Evolutionary conservation across 1,140 invertebrate species (phyloP), one percentile per base, ranked within the genome.

Genomic region (Calosoma granatense): DNA sequence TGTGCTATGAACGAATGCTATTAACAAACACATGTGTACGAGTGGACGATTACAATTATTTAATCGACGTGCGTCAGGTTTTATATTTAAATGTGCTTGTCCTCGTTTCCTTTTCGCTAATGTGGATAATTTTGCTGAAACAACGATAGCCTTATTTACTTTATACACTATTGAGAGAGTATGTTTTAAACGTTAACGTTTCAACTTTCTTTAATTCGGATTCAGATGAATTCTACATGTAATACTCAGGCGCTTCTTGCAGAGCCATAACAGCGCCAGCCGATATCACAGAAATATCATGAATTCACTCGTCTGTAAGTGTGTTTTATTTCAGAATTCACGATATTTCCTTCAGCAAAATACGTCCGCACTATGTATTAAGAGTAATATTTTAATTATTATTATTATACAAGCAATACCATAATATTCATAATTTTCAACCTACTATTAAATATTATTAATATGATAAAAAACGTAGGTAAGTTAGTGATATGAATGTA

Each of bases 41-140:
- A 4, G 41, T 47, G 9, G 9, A 47, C 4, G 6, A 47, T 36
- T 36, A 36, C n/a, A 47, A 47, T 12, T 47, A 47, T 47, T 47
- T 47, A 47, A 17, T 47, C 41, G 41, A 17, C 17, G 41, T 17
- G 15, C 4, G 17, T 47, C n/a, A n/a, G n/a, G 41, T 12, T 47
- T 17, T 47, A 47, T 17, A 12, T 65, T 67, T 67, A 66, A 66
- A 60, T 63, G 23, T 54, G 68, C 68, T 70, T 70, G 63, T 70
- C 68, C 68, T 68, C 56, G 63, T 62, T 56, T 67, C 65, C 62
- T 63, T 47, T 58, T 53, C 55, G 59, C 15, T 21, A 21, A 19
- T n/a, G 23, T 60, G 57, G 53, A 43, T 53, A 47, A 30, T 41
- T 59, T 61, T 58, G 54, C 56, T 57, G 19, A 47, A 47, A 12